Percentiles rank a stretch among this genome's conserved stretches.
Conservation (phyloP, 2,113 vertebrate genomes). For the Petrocephalus zakoni region DNA sequence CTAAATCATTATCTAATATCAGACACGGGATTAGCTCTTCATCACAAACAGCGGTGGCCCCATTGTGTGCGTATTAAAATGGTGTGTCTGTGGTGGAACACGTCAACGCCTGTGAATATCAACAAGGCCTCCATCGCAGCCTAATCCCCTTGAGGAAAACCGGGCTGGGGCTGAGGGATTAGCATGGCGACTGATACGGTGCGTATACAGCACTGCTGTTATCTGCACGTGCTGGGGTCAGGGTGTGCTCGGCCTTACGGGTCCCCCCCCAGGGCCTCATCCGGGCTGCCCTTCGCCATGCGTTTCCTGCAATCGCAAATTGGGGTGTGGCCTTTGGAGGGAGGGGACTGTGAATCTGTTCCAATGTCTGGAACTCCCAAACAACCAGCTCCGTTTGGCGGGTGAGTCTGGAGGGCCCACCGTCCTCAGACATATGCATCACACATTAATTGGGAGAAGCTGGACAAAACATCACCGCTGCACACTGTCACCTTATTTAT, state of each 20-base stretch:
- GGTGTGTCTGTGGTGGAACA: not conserved
- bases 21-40: slow-evolving; percentile 5
- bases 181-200: not conserved
- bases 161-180: not conserved
- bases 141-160: not conserved
- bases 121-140: not conserved
- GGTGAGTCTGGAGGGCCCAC: not conserved
- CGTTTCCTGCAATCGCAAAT: not conserved
- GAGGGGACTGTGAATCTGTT: not conserved
- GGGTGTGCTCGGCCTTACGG: too few species aligned
- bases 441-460: not conserved
- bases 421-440: not conserved
- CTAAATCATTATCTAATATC: slow-evolving; percentile 14
- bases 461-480: too few species aligned
- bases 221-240: not conserved
- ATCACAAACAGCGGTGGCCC: not conserved
- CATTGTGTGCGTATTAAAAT: not conserved
- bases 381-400: not conserved
- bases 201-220: not conserved
- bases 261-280: not conserved
- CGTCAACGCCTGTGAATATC: not conserved
- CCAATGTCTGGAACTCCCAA: not conserved
- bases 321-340: not conserved
- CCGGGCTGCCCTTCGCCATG: too few species aligned
- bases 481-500: not conserved